phyloP scores from a whole-genome alignment of 2,113 vertebrate genomes.

The Melanostigma gelatinosum region DNA sequence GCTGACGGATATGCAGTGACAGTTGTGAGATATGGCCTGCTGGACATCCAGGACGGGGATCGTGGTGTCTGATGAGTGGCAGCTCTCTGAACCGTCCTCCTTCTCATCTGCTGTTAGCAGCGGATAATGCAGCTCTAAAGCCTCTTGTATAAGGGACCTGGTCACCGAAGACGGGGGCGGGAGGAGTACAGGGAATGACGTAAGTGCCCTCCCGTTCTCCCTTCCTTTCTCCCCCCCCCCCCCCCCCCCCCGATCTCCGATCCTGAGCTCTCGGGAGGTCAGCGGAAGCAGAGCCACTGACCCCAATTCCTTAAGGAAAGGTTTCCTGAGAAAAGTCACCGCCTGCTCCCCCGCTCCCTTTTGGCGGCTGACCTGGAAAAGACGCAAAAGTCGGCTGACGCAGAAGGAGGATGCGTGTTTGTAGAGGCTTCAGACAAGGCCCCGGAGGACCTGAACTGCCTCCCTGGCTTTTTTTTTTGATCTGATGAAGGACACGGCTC shows the following conservation, averaged over 20 bases:
- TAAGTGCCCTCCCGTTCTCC: constrained; percentile 51
- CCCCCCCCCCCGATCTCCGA: too few relatives aligned
- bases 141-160: constrained; percentile 67
- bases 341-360: constrained; percentile 43
- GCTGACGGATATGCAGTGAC: constrained; percentile 60
- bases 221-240: constrained; percentile 52
- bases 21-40: constrained; percentile 49
- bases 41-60: constrained; percentile 35
- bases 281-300: constrained; percentile 32
- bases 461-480: constrained; percentile 43
- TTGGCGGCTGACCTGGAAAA: constrained; percentile 66
- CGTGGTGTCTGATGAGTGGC: constrained; percentile 30
- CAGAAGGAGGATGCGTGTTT: constrained; percentile 17
- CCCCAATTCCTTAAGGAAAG: constrained; percentile 74
- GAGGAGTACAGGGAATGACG: constrained; percentile 51
- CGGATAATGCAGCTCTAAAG: constrained; percentile 59
- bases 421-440: constrained; percentile 31
- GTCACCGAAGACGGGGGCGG: constrained; percentile 29
- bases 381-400: constrained; percentile 50
- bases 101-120: constrained; percentile 34
- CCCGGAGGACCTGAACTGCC: constrained; percentile 27
- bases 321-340: constrained; percentile 63
- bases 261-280: constrained; percentile 45
- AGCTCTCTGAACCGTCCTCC: constrained; percentile 29
- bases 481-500: constrained; percentile 58